A percentile compares a stretch with the other conserved stretches of the same genome.
These are phyloP conservation scores for Oligia latruncula DNA, from an alignment of 2,888 invertebrate species.

Conservation along the genomic window DNA sequence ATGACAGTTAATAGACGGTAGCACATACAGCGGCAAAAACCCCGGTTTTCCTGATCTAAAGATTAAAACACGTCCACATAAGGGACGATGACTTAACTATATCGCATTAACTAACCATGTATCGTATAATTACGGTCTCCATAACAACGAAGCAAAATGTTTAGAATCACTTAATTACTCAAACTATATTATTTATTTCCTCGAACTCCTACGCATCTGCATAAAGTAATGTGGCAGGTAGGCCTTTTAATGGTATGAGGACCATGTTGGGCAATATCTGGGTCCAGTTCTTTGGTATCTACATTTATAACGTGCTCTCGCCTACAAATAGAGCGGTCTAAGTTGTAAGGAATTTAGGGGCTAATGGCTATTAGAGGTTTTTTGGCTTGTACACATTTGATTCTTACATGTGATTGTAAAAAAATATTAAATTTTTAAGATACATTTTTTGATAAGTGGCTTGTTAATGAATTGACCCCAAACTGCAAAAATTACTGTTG, in stretches of 20 bases:
- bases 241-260: conserved; percentile 12
- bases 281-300: neutral
- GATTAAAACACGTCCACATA: conserved; percentile 15
- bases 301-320: neutral
- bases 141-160: conserved; percentile 10
- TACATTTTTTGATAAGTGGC: neutral
- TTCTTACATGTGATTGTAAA: too few relatives aligned
- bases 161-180: conserved; percentile 34
- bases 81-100: conserved; percentile 32
- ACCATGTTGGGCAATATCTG: conserved; percentile 16
- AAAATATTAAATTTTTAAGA: neutral
- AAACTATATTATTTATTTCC: conserved; percentile 28
- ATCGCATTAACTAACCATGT: conserved; percentile 12
- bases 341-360: neutral
- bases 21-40: conserved; percentile 13
- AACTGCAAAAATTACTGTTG: neutral
- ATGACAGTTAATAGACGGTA: conserved; percentile 6
- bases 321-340: neutral
- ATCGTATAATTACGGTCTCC: conserved; percentile 25
- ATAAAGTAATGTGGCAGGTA: conserved; percentile 19
- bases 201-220: conserved; percentile 43
- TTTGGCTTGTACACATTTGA: too few relatives aligned
- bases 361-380: neutral
- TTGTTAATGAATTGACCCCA: neutral
- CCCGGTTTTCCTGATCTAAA: conserved; percentile 34